Conservation (phyloP, 2,888 invertebrate species). For the Nesidiocoris tenuis region DNA sequence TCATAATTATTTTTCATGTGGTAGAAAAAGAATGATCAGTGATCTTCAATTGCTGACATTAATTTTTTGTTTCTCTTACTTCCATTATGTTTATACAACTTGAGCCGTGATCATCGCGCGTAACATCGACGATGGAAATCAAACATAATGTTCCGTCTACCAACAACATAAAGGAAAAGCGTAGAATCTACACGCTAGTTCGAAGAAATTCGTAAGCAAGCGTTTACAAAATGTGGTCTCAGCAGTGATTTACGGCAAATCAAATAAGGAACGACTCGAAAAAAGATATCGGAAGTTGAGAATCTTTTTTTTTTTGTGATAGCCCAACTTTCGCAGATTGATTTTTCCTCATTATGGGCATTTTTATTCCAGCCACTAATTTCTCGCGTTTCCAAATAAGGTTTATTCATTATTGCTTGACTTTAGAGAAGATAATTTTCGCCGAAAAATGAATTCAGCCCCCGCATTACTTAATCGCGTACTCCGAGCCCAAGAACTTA, state of each 20-base stretch:
- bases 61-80: slow-evolving; percentile 17
- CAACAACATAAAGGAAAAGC: not conserved
- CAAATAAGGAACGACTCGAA: not conserved
- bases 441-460: not conserved
- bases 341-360: too few species aligned
- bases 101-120: slow-evolving; percentile 39
- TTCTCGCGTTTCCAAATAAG: too few species aligned
- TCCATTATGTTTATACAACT: slow-evolving; percentile 39
- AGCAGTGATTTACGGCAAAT: not conserved
- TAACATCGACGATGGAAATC: not conserved
- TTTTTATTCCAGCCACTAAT: not conserved
- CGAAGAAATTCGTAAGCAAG: not conserved
- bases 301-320: too few species aligned
- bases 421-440: not conserved
- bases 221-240: not conserved
- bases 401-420: not conserved
- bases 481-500: not conserved
- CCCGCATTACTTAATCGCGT: too few species aligned
- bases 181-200: not conserved
- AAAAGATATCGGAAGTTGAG: too few species aligned
- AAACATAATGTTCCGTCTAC: not conserved
- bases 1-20: slow-evolving; percentile 40
- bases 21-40: slow-evolving; percentile 43
- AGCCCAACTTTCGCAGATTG: too few species aligned
- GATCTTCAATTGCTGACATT: slow-evolving; percentile 40